Conservation (phyloP, 1,140 invertebrate species). For the Ptiloglossa arizonensis region DNA sequence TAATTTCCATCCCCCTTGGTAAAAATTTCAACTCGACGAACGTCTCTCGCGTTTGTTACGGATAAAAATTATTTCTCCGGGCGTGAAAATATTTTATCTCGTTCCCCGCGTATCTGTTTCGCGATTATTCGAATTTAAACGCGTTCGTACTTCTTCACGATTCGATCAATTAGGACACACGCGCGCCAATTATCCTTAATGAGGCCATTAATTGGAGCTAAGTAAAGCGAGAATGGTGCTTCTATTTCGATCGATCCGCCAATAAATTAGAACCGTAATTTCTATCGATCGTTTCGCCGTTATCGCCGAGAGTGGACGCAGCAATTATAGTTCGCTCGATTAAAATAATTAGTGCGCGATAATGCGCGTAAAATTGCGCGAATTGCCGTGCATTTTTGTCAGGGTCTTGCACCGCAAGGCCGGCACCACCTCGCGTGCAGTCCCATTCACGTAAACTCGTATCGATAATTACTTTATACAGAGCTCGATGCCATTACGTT, state of each 20-base stretch:
- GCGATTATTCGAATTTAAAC: no score
- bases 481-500: neutral
- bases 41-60: no score
- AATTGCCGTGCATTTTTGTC: neutral
- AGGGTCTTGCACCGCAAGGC: neutral
- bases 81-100: neutral
- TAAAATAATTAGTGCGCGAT: neutral
- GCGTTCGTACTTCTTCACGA: no score
- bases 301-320: neutral
- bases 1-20: no score
- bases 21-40: no score
- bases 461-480: conserved; percentile 45
- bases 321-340: neutral
- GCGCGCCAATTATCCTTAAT: neutral
- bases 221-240: neutral
- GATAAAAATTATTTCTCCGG: no score
- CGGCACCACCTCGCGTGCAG: no score
- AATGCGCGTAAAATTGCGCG: neutral
- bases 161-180: conserved; percentile 18
- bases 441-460: conserved; percentile 44
- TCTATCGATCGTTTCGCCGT: neutral
- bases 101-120: no score
- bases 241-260: neutral
- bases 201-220: neutral
- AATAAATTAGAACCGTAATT: conserved; percentile 2